Base-by-base conservation (phyloP, 1,140 invertebrate species). In the Megalopta genalis region DNA sequence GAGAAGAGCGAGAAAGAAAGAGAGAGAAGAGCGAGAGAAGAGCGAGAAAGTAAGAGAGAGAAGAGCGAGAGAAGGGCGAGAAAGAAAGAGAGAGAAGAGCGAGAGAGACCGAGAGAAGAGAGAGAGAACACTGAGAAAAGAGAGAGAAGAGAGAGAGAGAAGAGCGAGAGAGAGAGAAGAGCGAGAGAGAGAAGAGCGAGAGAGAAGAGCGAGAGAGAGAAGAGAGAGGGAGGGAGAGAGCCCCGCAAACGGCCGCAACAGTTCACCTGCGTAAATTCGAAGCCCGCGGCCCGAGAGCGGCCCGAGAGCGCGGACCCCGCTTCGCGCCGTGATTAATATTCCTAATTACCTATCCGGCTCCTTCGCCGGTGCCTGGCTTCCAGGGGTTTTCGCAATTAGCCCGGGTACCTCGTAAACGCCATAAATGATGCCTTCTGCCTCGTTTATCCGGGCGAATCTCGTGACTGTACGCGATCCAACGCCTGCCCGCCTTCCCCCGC, bases 251-350 rank as follows among this genome's bases (percentile, higher is more conserved):
- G n/a, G 42, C 10, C 18, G 16, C 10, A 70, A 42, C 59, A 39
- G 16, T 57, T 63, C 62, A n/a, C 75, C 75, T 27, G 3, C 57
- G 52, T 37, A 23, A 77, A 77, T 71, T 71, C 59, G 8, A 16
- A 21, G 39, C 57, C 21, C n/a, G 27, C 8, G 57, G 25, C 54
- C 52, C 49, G 49, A 16, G 59, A 49, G 5, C n/a, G n/a, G n/a
- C n/a, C n/a, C n/a, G n/a, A 25, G 62, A 4, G 37, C 37, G 2
- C 39, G 39, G 39, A 54, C n/a, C 9, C 59, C 64, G 25, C n/a
- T 9, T 37, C 49, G 14, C 23, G 5, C 23, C 54, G 73, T 77
- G 80, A 77, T 77, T 71, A 71, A 77, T 77, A 71, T 42, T 63
- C 42, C 68, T 77, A 77, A 77, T 77, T 77, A 71, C 59, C 42